Evolutionary conservation across 2,113 vertebrate species (phyloP).

Genomic region (Myiopsitta monachus): DNA sequence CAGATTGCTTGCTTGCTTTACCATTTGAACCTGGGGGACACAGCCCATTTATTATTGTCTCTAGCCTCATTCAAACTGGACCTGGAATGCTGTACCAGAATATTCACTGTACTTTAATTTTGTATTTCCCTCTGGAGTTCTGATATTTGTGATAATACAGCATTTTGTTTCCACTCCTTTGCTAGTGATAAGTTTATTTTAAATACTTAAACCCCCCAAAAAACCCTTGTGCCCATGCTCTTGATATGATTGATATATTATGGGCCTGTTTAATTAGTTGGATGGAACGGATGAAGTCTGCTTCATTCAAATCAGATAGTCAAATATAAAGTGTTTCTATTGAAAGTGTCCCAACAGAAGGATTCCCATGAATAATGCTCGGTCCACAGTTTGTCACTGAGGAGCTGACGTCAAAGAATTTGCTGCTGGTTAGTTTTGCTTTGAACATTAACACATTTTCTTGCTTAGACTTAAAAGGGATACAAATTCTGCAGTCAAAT

Average conservation of each 20-base stretch:
- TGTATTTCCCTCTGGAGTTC: not conserved
- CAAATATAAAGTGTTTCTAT: not conserved
- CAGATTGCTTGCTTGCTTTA: not conserved
- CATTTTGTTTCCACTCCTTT: not conserved
- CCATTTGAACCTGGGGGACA: not conserved
- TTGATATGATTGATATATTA: not conserved
- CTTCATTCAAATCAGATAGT: not conserved
- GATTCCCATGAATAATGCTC: not conserved
- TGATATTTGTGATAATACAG: not conserved
- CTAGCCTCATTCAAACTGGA: not conserved
- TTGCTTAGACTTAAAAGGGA: not conserved
- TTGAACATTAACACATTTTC: not conserved
- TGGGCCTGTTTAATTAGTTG: not conserved
- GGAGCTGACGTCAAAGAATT: not conserved
- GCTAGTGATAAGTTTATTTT: not conserved
- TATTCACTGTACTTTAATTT: not conserved
- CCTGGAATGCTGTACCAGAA: not conserved
- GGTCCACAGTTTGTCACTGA: not conserved
- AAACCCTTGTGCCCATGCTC: not conserved
- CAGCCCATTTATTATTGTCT: not conserved
- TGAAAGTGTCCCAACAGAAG: not conserved
- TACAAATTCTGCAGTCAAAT: not conserved
- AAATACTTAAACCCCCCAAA: not conserved
- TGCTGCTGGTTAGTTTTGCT: not conserved
- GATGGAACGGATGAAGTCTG: not conserved